A percentile compares a stretch with the other conserved stretches of the same genome.
These are phyloP conservation scores for Cotesia typhae DNA, from an alignment of 1,140 invertebrate genomes.

Conservation along the genomic window DNA sequence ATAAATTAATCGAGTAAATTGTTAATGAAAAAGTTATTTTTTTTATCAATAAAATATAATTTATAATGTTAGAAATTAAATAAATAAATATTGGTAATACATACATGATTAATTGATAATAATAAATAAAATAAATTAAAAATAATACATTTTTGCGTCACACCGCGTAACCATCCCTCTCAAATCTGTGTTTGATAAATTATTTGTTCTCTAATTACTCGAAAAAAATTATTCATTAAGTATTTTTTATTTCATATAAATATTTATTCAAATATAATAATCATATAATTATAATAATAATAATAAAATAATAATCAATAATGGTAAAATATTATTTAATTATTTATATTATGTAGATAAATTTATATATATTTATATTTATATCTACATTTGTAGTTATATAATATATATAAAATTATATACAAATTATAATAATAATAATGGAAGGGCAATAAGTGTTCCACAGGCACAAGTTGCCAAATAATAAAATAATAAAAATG, in stretches of 20 bases:
- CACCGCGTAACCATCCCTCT: constrained; percentile 59
- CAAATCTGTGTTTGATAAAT: constrained; percentile 38
- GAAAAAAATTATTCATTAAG: no score
- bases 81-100: background rate
- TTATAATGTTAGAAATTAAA: constrained; percentile 10
- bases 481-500: constrained; percentile 43
- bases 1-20: no score
- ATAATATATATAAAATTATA: constrained; percentile 43
- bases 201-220: constrained; percentile 22
- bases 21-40: no score
- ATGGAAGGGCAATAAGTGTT: constrained; percentile 56
- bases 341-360: constrained; percentile 32
- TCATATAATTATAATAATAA: constrained; percentile 31
- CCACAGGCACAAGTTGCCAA: constrained; percentile 67
- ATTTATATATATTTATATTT: constrained; percentile 38
- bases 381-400: constrained; percentile 29
- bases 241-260: constrained; percentile 54
- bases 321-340: constrained; percentile 16
- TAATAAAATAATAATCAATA: no score
- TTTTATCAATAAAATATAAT: no score
- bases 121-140: constrained; percentile 12
- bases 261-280: constrained; percentile 57
- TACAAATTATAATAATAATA: constrained; percentile 46
- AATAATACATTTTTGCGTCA: constrained; percentile 55
- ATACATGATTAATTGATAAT: no score